These are phyloP conservation scores for Drosophila anomalata DNA, from an alignment of 2,888 invertebrate species.

Conservation along the genomic window DNA sequence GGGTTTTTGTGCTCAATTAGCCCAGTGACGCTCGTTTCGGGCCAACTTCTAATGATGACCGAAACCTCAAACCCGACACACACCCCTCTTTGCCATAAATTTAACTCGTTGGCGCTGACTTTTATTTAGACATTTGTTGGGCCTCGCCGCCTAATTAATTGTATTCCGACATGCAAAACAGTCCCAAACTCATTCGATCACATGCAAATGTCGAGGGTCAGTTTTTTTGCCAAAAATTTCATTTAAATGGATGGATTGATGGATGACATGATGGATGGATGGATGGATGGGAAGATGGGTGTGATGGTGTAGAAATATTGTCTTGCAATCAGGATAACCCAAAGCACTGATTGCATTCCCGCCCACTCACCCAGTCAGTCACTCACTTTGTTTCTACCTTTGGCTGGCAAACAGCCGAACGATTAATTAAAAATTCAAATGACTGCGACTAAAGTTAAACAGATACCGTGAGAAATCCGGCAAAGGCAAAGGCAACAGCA, in stretches of 20 bases:
- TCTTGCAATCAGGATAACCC: not conserved
- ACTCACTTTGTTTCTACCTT: constrained; percentile 15
- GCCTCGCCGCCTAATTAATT: constrained; percentile 68
- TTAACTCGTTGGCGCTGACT: constrained; percentile 60
- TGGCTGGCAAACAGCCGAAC: constrained; percentile 43
- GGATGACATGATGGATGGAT: not conserved
- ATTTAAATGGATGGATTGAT: constrained; percentile 2
- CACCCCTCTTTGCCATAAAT: constrained; percentile 40
- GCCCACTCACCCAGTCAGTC: not conserved
- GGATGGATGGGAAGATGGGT: not conserved
- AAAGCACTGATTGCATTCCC: constrained; percentile 32
- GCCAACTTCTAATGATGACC: constrained; percentile 48
- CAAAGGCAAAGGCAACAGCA: constrained; percentile 26
- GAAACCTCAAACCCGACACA: constrained; percentile 35
- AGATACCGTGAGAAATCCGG: constrained; percentile 71
- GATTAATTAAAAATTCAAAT: constrained; percentile 77
- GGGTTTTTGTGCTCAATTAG: constrained; percentile 70
- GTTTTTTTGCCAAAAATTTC: constrained; percentile 44
- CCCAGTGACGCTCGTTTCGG: constrained; percentile 38
- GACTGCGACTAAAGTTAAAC: constrained; percentile 72
- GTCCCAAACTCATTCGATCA: constrained; percentile 39
- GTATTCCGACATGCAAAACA: constrained; percentile 67
- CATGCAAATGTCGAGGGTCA: constrained; percentile 43
- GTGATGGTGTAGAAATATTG: not conserved
- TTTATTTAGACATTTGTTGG: constrained; percentile 68